Conservation (phyloP, 2,888 invertebrate genomes). For the Watsonalla cultraria region DNA sequence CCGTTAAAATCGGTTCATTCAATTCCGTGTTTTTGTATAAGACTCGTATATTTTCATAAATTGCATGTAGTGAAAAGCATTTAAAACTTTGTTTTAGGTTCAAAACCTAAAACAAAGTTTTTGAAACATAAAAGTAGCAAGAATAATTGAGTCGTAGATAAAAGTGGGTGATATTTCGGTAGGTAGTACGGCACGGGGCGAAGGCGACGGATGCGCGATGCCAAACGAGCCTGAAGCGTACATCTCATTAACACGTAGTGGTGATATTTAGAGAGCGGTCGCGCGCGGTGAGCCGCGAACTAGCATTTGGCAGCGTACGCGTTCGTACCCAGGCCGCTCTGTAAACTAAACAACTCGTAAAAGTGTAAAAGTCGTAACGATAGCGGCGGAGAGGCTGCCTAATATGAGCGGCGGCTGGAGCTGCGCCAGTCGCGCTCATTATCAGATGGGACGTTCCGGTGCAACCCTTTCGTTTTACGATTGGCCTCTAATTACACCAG, state of each 20-base stretch:
- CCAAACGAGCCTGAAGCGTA: constrained; percentile 64
- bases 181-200: constrained; percentile 26
- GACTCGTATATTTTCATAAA: too few relatives aligned
- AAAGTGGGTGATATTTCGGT: constrained; percentile 31
- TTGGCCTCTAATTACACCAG: constrained; percentile 75
- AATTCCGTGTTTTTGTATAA: too few relatives aligned
- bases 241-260: constrained; percentile 70
- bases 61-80: too few relatives aligned
- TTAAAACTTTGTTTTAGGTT: too few relatives aligned
- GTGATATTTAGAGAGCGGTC: constrained; percentile 62
- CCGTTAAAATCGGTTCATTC: too few relatives aligned
- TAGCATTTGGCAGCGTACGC: constrained; percentile 72
- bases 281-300: constrained; percentile 75
- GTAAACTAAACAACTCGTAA: constrained; percentile 78
- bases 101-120: too few relatives aligned
- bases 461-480: constrained; percentile 77
- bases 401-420: constrained; percentile 75
- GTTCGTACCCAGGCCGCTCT: constrained; percentile 57
- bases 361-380: constrained; percentile 78
- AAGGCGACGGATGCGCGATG: constrained; percentile 33
- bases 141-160: constrained; percentile 2
- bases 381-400: constrained; percentile 64
- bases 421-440: constrained; percentile 74
- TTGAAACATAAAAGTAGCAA: constrained; percentile 14
- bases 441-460: constrained; percentile 74